Percentiles rank a stretch among this genome's conserved stretches.
These are phyloP conservation scores for Heliconius charithonia DNA, from an alignment of 2,888 invertebrate genomes.

Conservation along the genomic window DNA sequence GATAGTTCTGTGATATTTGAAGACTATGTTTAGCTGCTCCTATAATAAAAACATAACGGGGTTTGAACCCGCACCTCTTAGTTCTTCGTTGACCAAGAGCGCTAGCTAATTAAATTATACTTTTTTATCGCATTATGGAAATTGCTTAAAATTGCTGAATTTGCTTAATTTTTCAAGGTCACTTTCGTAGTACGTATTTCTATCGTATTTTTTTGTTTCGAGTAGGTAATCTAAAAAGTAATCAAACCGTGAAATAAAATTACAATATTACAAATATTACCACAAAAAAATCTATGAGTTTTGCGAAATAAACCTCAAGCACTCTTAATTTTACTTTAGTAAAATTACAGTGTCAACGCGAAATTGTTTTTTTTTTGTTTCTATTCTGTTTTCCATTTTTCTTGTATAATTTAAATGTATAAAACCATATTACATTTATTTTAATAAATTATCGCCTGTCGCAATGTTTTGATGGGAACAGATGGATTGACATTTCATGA, in stretches of 20 bases:
- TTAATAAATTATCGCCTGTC: not conserved
- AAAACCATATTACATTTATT: not conserved
- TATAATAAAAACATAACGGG: not conserved
- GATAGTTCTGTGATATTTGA: no score
- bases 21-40: no score
- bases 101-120: not conserved
- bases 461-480: not conserved
- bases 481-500: slow-evolving; percentile 2
- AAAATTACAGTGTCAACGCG: no score
- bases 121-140: not conserved
- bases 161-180: not conserved
- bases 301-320: not conserved
- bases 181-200: not conserved
- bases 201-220: slow-evolving; percentile 8
- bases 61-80: not conserved
- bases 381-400: not conserved
- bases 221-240: slow-evolving; percentile 1
- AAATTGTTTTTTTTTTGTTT: not conserved
- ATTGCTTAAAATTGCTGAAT: not conserved
- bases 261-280: slow-evolving; percentile 8
- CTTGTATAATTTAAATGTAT: not conserved
- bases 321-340: not conserved
- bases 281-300: not conserved
- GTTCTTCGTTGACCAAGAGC: not conserved
- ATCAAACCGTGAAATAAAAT: slow-evolving; percentile 8